Evolutionary conservation across 2,113 vertebrate genomes (phyloP).

Genomic region (Ceyx margarethae): DNA sequence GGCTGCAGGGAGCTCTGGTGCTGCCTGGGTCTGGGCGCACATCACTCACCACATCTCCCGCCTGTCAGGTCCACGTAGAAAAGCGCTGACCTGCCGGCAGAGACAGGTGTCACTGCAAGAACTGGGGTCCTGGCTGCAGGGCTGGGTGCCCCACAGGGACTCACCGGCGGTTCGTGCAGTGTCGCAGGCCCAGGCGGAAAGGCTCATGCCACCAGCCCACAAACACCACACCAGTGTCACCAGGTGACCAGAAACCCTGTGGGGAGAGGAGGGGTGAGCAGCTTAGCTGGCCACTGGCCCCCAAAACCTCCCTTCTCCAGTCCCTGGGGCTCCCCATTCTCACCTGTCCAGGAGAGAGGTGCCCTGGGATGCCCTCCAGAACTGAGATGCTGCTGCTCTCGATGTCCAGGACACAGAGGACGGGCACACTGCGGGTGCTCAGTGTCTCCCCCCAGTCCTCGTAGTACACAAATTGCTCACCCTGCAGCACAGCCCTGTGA

Average conservation of each 20-base stretch:
- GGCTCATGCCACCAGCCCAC: constrained; percentile 93
- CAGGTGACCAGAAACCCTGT: constrained; percentile 95
- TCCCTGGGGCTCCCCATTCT: background rate
- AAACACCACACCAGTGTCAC: constrained; percentile 91
- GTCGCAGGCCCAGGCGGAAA: constrained; percentile 85
- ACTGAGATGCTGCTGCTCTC: constrained; percentile 87
- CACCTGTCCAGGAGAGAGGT: constrained; percentile 93
- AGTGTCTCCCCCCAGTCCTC: constrained; percentile 78
- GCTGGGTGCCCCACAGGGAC: fast-evolving
- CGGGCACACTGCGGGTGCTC: constrained; percentile 81
- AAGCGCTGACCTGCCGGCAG: constrained; percentile 11
- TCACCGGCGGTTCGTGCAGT: constrained; percentile 56
- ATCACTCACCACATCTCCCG: background rate
- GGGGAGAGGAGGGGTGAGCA: background rate
- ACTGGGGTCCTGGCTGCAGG: fast-evolving
- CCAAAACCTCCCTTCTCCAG: background rate
- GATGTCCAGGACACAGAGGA: constrained; percentile 88
- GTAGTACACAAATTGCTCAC: constrained; percentile 86
- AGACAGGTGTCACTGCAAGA: background rate
- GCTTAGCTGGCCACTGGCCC: background rate
- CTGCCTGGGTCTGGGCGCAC: fast-evolving
- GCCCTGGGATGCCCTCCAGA: constrained; percentile 85
- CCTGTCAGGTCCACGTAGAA: constrained; percentile 34
- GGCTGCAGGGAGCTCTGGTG: background rate
- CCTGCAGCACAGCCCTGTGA: constrained; percentile 71